Conservation (phyloP, 53 echinoderm and acorn worm species). For the Luidia sarsii region DNA sequence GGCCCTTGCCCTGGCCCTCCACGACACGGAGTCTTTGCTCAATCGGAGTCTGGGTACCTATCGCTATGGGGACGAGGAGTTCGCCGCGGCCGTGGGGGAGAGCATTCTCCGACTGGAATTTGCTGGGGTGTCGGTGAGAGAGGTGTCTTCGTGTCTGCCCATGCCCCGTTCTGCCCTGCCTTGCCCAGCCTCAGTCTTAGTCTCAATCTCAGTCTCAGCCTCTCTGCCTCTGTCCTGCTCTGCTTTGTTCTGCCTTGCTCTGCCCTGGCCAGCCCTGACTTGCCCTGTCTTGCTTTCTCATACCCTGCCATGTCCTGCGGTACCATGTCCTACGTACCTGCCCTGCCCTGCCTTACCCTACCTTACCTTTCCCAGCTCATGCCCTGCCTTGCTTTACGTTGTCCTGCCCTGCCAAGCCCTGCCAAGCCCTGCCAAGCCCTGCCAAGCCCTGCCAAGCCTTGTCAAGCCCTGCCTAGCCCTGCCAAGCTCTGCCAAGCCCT, state of each 20-base stretch:
- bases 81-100: constrained; percentile 21
- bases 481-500: too few species aligned
- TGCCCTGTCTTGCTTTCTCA: too few species aligned
- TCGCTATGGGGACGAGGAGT: constrained; percentile 22
- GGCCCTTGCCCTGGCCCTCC: constrained; percentile 53
- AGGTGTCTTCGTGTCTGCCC: neutral
- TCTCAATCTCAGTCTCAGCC: neutral
- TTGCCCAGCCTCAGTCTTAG: neutral
- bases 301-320: too few species aligned
- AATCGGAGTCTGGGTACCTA: constrained; percentile 24
- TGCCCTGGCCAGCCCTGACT: too few species aligned
- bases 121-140: constrained; percentile 63
- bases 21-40: neutral
- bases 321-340: too few species aligned
- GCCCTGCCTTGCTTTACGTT: neutral
- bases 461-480: too few species aligned
- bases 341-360: neutral
- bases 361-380: neutral
- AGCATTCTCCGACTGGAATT: constrained; percentile 36
- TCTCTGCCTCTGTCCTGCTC: too few species aligned
- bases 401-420: too few species aligned
- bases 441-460: too few species aligned
- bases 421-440: too few species aligned
- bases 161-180: too few species aligned
- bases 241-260: too few species aligned